These are phyloP conservation scores for Ursus arctos DNA, from an alignment of 2,113 vertebrate species.

Conservation along the genomic window DNA sequence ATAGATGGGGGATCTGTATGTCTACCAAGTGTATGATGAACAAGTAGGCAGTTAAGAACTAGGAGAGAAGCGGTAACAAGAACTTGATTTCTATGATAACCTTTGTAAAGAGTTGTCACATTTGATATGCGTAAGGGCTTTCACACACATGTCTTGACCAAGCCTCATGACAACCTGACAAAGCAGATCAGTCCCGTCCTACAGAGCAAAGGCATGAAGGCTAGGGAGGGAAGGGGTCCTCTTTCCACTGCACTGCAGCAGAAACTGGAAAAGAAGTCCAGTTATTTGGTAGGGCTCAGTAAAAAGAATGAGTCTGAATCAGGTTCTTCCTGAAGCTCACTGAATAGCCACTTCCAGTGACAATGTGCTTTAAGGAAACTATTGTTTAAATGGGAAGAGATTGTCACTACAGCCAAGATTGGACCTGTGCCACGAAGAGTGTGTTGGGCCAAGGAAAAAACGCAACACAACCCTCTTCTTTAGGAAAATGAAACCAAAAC, in stretches of 20 bases:
- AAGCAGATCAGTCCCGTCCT: not conserved
- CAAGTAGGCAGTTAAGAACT: not conserved
- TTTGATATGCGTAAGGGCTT: not conserved
- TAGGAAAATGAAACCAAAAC: slow-evolving; percentile 8
- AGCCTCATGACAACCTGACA: not conserved
- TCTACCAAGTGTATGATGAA: not conserved
- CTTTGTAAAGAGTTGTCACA: not conserved
- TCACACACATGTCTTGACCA: not conserved
- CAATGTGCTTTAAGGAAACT: slow-evolving; percentile 65
- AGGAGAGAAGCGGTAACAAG: not conserved
- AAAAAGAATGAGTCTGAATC: slow-evolving; percentile 56
- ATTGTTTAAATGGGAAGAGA: slow-evolving; percentile 62
- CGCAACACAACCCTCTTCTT: not conserved
- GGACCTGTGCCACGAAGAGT: slow-evolving; percentile 50
- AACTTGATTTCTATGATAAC: slow-evolving; percentile 5
- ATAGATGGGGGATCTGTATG: slow-evolving; percentile 1
- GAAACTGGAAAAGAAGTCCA: not conserved
- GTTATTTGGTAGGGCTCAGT: not conserved
- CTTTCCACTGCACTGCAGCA: not conserved
- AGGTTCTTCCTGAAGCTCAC: slow-evolving; percentile 69
- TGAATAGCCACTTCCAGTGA: slow-evolving; percentile 73
- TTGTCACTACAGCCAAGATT: slow-evolving; percentile 55
- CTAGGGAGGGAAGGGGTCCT: not conserved
- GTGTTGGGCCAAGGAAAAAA: slow-evolving; percentile 58
- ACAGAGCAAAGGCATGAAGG: not conserved